A percentile compares a stretch with the other conserved stretches of the same genome.
Conservation (phyloP, 2,113 vertebrate species). For the Poicephalus gulielmi region DNA sequence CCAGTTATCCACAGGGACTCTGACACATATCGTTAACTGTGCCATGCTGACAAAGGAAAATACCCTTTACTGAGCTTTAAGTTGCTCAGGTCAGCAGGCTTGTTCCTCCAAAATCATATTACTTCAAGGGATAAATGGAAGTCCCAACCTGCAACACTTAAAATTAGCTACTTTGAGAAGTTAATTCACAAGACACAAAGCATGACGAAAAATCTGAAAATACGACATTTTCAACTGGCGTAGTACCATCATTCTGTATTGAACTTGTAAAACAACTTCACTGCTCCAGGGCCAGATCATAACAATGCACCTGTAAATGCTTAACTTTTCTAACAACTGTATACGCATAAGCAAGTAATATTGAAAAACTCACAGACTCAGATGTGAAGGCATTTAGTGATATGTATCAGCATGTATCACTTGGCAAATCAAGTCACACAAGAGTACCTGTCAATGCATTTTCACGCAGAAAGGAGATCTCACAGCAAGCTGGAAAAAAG, state of each 20-base stretch:
- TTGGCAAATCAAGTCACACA: neutral
- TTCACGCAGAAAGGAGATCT: neutral
- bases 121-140: neutral
- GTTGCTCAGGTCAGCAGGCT: slow-evolving; percentile 12
- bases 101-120: neutral
- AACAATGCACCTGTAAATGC: slow-evolving; percentile 7
- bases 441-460: neutral
- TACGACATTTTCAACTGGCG: neutral
- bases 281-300: neutral
- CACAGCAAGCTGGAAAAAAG: slow-evolving; percentile 3
- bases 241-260: neutral
- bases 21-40: slow-evolving; percentile 31
- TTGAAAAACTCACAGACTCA: neutral
- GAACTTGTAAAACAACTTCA: neutral
- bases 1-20: slow-evolving; percentile 25
- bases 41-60: neutral
- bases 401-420: neutral
- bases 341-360: slow-evolving; percentile 22
- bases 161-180: neutral
- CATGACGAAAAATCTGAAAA: neutral
- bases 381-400: neutral
- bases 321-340: neutral
- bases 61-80: neutral
- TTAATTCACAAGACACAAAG: neutral
- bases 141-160: neutral